Evolutionary conservation across 2,888 invertebrate genomes (phyloP).

Genomic region (Chloroclysta siterata): DNA sequence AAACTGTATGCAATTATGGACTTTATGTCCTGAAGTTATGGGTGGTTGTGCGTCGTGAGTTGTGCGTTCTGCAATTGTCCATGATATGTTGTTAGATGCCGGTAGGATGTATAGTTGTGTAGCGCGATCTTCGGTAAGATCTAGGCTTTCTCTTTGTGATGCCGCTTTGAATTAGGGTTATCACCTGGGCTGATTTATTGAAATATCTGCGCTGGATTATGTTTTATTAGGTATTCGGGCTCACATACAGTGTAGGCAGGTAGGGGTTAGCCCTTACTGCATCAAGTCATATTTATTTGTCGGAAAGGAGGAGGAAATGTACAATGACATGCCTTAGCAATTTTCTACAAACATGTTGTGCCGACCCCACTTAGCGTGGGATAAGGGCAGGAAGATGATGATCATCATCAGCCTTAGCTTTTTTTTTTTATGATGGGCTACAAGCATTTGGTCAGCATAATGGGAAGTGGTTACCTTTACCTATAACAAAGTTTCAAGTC

Average conservation of each 20-base stretch:
- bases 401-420: too few relatives aligned
- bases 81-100: constrained; percentile 35
- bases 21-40: constrained; percentile 29
- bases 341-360: too few relatives aligned
- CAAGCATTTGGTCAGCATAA: too few relatives aligned
- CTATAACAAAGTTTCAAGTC: too few relatives aligned
- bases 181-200: constrained; percentile 33
- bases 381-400: too few relatives aligned
- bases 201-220: constrained; percentile 13
- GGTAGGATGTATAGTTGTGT: constrained; percentile 45
- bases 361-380: too few relatives aligned
- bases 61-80: constrained; percentile 30
- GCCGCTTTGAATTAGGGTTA: constrained; percentile 44
- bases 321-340: too few relatives aligned
- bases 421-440: too few relatives aligned
- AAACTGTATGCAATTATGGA: constrained; percentile 38
- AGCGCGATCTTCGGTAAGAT: constrained; percentile 45
- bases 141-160: constrained; percentile 47
- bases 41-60: constrained; percentile 31
- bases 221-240: constrained; percentile 5
- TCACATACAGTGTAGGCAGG: not conserved
- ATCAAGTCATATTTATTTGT: not conserved
- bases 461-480: too few relatives aligned
- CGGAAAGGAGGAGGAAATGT: not conserved
- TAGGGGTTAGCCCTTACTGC: not conserved